Conservation (phyloP, 2,797 vertebrate species). For the Lepus oiostolus region DNA sequence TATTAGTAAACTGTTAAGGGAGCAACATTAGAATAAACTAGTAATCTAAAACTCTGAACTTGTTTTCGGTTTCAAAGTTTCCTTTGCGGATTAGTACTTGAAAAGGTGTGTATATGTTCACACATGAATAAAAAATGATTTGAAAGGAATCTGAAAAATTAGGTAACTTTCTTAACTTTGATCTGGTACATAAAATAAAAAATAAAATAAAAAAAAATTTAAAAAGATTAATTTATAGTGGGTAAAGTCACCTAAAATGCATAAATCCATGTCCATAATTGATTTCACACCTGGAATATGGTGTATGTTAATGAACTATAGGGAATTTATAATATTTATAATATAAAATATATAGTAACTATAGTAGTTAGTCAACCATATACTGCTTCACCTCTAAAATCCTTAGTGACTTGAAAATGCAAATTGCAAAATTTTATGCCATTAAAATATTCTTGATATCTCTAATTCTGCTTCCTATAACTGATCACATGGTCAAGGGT, state of each 20-base stretch:
- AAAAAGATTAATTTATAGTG: neutral
- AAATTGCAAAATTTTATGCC: neutral
- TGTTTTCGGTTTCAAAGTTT: constrained; percentile 82
- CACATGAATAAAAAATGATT: neutral
- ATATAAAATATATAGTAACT: no score
- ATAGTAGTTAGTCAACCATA: neutral
- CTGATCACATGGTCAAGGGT: neutral
- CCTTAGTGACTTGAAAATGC: neutral
- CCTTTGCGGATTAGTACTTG: constrained; percentile 77
- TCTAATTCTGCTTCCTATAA: neutral
- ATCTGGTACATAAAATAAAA: neutral
- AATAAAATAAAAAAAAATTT: no score
- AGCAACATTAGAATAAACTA: constrained; percentile 68
- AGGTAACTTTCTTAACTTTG: neutral
- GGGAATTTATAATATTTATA: no score
- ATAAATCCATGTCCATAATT: neutral
- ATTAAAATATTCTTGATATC: neutral
- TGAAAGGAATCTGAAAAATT: constrained; percentile 29
- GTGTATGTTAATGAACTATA: neutral
- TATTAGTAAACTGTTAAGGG: constrained; percentile 67
- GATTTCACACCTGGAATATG: neutral
- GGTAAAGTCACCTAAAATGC: neutral
- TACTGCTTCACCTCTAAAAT: neutral
- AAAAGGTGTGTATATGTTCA: neutral
- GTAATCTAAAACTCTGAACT: constrained; percentile 62